These are phyloP conservation scores for Mareca penelope DNA, from an alignment of 2,797 vertebrate genomes.

Conservation along the genomic window DNA sequence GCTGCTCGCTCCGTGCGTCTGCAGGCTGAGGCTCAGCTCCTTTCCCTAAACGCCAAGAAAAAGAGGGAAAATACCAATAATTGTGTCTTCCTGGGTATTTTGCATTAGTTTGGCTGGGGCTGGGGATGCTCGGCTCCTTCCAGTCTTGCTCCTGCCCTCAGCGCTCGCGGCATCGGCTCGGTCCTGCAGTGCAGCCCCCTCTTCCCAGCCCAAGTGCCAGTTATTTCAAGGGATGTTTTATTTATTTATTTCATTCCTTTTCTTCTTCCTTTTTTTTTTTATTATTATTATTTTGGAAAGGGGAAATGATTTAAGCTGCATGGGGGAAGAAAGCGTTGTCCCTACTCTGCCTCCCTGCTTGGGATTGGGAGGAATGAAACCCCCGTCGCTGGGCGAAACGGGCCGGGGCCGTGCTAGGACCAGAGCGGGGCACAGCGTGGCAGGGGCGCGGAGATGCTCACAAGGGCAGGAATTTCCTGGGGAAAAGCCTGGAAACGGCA, in stretches of 20 bases:
- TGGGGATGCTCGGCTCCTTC: neutral
- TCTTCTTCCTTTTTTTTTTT: too few species aligned
- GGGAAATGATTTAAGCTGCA: neutral
- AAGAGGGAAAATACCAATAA: neutral
- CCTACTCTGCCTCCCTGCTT: slow-evolving; percentile 51
- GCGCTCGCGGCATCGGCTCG: too few species aligned
- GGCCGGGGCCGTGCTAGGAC: slow-evolving; percentile 12
- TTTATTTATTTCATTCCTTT: neutral
- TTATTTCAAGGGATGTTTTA: neutral
- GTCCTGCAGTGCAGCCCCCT: neutral
- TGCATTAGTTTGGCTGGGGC: neutral
- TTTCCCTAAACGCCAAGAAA: neutral
- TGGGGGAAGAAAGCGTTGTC: neutral
- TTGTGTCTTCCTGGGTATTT: neutral
- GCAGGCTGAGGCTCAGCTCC: rapidly evolving
- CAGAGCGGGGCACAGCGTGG: neutral
- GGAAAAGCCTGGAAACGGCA: neutral
- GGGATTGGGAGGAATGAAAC: slow-evolving; percentile 18
- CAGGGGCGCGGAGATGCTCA: neutral
- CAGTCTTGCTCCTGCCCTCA: too few species aligned
- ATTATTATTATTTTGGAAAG: neutral
- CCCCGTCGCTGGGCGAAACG: neutral
- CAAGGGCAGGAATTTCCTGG: neutral
- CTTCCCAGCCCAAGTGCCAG: neutral
- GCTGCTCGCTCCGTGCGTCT: neutral